phyloP scores from a whole-genome alignment of 2,113 vertebrate species.

The Asarcornis scutulata region DNA sequence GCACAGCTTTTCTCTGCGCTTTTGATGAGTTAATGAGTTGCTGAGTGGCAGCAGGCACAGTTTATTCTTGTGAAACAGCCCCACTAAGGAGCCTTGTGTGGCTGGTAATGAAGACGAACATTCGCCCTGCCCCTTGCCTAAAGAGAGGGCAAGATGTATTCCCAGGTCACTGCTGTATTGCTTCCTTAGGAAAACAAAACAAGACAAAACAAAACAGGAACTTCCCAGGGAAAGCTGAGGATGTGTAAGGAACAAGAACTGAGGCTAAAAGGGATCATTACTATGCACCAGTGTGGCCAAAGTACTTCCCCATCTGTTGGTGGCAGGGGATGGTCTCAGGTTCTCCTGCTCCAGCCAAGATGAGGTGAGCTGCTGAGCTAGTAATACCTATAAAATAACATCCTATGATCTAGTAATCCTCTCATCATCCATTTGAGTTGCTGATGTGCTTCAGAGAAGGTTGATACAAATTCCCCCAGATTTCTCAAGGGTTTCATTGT shows the following conservation, averaged over 20 bases:
- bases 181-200: neutral
- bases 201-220: neutral
- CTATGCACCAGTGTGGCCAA: neutral
- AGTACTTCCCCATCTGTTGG: neutral
- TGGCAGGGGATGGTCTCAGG: neutral
- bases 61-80: neutral
- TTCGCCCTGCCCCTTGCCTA: neutral
- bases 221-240: neutral
- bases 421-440: neutral
- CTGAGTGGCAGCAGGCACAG: neutral
- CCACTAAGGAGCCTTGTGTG: neutral
- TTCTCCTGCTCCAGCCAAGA: neutral
- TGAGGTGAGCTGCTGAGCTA: neutral
- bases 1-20: slow-evolving; percentile 2
- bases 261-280: neutral
- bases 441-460: neutral
- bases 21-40: slow-evolving; percentile 60
- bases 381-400: neutral
- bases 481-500: neutral
- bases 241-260: neutral
- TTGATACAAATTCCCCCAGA: neutral
- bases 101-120: neutral
- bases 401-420: neutral
- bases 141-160: neutral
- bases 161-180: neutral